Evolutionary conservation across 2,888 invertebrate genomes (phyloP), one percentile per base, ranked within the genome.

Genomic region (Acanthosepion lycidas): DNA sequence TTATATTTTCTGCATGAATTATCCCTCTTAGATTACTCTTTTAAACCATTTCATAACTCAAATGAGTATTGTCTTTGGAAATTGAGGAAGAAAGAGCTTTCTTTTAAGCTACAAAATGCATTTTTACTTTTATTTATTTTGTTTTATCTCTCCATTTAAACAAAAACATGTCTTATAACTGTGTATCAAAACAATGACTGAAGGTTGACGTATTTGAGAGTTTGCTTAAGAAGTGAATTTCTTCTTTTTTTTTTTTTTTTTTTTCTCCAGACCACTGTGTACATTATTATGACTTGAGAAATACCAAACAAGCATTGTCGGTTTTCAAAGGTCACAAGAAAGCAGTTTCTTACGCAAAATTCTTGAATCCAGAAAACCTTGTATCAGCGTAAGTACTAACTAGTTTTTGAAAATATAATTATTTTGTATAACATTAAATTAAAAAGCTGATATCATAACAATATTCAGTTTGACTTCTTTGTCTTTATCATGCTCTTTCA

Each of bases 281-380:
- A 94, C 99, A 99, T 97, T 99, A 99, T 97, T 99, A 99, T 97
- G 99, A 99, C 98, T 98, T 99, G 96, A 98, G 99, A 91, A 98
- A 99, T 96, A 98, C 98, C 97, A 98, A 98, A 95, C 98, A 98
- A 95, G 98, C 99, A 0, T 98, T 99, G 42, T 98, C 98, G 95
- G 98, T 99, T 26, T 98, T 99, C 97, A 98, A 98, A 96, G 99
- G 99, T 78, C 99, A 99, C 97, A 98, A 98, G 95, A 99, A 99
- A 97, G 99, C 99, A 0, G 99, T 99, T 0, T 99, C 99, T 1
- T 99, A 99, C 97, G 99, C 99, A 0, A 98, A 99, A 97, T 99
- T 99, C 97, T 98, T 99, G 94, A 98, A 98, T 97, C 98, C 98
- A 94, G 98, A 98, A 95, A 98, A 99, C 96, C 98, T 99, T 93